These are phyloP conservation scores for Melanophora roralis DNA, from an alignment of 2,888 invertebrate genomes.

Conservation along the genomic window DNA sequence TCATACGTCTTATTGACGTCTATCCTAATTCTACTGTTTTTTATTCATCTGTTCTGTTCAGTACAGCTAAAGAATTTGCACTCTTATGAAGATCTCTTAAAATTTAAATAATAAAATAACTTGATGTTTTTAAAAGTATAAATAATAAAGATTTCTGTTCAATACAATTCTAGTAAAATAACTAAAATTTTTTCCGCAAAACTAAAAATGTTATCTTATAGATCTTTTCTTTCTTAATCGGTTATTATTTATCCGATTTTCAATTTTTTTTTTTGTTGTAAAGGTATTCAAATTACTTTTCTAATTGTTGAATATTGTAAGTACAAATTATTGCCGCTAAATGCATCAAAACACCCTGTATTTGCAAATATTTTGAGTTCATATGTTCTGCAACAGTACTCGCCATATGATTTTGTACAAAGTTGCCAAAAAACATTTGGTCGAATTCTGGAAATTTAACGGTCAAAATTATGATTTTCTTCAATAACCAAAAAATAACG, in stretches of 20 bases:
- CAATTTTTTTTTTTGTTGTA: no score
- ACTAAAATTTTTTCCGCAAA: background rate
- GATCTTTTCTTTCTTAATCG: background rate
- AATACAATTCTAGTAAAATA: background rate
- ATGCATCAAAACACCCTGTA: background rate
- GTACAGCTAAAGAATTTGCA: background rate
- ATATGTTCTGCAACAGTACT: background rate
- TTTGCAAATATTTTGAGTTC: background rate
- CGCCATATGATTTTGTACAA: background rate
- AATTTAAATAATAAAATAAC: background rate
- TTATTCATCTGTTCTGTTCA: background rate
- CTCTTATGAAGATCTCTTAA: background rate
- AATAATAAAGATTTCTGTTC: background rate
- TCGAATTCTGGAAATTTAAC: background rate
- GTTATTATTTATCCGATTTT: background rate
- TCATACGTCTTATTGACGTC: background rate
- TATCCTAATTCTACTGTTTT: background rate
- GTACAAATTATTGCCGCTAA: no score
- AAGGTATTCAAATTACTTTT: no score
- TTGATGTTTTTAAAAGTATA: background rate
- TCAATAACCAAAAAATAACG: background rate
- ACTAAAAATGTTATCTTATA: background rate
- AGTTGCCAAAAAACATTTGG: background rate
- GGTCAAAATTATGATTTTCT: background rate
- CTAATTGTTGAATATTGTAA: no score